These are phyloP conservation scores for Casuarius casuarius DNA, from an alignment of 2,113 vertebrate species.

Conservation along the genomic window DNA sequence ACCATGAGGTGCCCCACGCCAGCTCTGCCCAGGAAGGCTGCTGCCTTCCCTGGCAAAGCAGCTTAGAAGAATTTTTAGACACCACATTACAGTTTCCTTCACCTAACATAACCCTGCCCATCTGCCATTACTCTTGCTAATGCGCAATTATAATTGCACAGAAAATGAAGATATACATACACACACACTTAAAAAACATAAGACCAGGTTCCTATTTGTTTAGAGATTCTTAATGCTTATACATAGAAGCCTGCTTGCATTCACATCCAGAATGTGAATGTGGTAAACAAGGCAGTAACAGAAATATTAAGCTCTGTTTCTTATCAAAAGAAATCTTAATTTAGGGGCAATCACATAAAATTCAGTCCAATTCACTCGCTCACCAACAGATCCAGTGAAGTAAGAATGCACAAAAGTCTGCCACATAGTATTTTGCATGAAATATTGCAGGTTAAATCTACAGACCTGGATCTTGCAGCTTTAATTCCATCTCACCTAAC, in stretches of 20 bases:
- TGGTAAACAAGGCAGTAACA: not conserved
- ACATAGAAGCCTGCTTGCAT: not conserved
- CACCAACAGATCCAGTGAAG: not conserved
- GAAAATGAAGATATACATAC: not conserved
- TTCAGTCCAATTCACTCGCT: not conserved
- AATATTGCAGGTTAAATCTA: not conserved
- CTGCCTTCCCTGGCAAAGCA: not conserved
- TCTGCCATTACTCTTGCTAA: not conserved
- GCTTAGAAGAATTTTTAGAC: not conserved
- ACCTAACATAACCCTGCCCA: no score
- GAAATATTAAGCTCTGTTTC: not conserved
- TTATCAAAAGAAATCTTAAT: not conserved
- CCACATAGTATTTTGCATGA: not conserved
- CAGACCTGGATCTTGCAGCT: slow-evolving; percentile 84
- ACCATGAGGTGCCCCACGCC: no score
- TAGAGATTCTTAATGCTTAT: not conserved
- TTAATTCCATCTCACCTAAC: slow-evolving; percentile 81
- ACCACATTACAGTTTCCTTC: not conserved
- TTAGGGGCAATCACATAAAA: not conserved
- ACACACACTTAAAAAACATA: not conserved
- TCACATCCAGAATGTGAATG: not conserved
- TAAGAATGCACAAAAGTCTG: not conserved
- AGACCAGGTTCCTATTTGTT: not conserved
- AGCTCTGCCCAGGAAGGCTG: not conserved
- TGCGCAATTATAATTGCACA: no score